phyloP scores from a whole-genome alignment of 2,113 vertebrate genomes.

The Naja naja region DNA sequence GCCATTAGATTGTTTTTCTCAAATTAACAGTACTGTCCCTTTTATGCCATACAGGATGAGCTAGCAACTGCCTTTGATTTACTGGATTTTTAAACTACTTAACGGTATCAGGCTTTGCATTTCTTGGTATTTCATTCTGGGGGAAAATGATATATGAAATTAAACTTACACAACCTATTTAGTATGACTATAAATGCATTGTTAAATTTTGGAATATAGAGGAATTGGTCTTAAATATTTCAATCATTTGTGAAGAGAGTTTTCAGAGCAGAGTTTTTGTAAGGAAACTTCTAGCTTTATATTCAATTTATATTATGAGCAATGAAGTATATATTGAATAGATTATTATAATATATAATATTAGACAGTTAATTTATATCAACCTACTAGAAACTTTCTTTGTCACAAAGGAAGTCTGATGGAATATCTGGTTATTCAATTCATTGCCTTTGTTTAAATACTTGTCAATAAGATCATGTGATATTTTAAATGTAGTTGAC shows the following conservation, averaged over 20 bases:
- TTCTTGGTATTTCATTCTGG: background rate
- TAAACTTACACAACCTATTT: background rate
- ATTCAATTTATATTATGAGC: background rate
- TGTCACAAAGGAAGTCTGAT: conserved; percentile 60
- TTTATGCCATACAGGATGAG: conserved; percentile 1
- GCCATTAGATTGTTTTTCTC: background rate
- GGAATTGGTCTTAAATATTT: background rate
- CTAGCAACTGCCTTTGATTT: conserved; percentile 21
- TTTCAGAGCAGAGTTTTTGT: background rate
- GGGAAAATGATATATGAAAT: background rate
- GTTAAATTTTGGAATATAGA: background rate
- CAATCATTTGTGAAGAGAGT: background rate
- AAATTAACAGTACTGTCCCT: conserved; percentile 4
- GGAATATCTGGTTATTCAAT: conserved; percentile 51
- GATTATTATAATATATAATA: background rate
- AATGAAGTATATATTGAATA: background rate
- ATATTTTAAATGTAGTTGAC: conserved; percentile 18
- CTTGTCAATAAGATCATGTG: conserved; percentile 71
- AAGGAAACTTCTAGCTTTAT: background rate
- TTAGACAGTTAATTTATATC: conserved; percentile 3
- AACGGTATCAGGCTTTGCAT: background rate
- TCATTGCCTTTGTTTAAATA: conserved; percentile 72
- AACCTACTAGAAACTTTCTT: conserved; percentile 57
- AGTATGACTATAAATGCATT: background rate
- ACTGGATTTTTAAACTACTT: background rate